phyloP scores from a whole-genome alignment of 1,140 invertebrate genomes.

The Sycobia sp. region DNA sequence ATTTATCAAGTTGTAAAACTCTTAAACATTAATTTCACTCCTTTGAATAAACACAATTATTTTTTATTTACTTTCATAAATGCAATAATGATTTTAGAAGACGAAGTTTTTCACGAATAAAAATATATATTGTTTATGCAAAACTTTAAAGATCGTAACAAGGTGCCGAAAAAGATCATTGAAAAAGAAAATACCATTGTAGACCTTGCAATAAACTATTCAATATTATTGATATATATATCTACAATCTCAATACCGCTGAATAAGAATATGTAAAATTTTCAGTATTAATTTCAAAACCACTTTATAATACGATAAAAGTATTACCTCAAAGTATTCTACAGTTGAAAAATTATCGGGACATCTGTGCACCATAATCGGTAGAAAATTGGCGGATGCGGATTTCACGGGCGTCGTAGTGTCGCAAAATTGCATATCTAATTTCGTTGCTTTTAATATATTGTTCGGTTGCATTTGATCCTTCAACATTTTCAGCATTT shows the following conservation, averaged over 20 bases:
- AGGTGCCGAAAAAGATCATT: too few relatives aligned
- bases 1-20: neutral
- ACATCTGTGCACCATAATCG: constrained; percentile 76
- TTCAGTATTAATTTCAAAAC: neutral
- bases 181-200: too few relatives aligned
- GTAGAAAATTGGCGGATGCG: constrained; percentile 67
- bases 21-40: neutral
- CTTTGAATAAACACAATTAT: too few relatives aligned
- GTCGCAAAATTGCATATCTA: constrained; percentile 70
- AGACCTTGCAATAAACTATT: too few relatives aligned
- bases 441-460: constrained; percentile 62
- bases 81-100: too few relatives aligned
- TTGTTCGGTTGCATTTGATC: constrained; percentile 61
- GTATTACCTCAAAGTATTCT: constrained; percentile 76
- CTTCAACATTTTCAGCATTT: constrained; percentile 66
- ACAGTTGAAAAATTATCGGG: constrained; percentile 81
- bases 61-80: too few relatives aligned
- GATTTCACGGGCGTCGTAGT: constrained; percentile 52
- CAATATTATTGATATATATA: too few relatives aligned
- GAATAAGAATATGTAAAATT: neutral
- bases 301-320: neutral
- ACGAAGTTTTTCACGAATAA: too few relatives aligned
- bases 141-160: too few relatives aligned
- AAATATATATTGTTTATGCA: too few relatives aligned
- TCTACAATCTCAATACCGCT: too few relatives aligned